Conservation (phyloP, 2,888 invertebrate genomes). For the Tortrix viridana region DNA sequence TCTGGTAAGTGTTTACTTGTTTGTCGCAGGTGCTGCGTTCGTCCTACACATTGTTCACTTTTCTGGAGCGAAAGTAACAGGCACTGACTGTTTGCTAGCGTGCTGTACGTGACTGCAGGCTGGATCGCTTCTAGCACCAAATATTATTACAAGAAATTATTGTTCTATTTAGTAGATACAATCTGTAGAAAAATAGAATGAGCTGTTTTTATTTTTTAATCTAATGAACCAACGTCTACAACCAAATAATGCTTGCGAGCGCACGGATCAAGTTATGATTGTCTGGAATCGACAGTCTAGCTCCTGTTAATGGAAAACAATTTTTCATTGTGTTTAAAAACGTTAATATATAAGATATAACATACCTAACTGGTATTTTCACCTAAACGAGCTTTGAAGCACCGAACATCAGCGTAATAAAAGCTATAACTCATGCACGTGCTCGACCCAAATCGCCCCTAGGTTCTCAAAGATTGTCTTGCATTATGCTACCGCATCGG, state of each 20-base stretch:
- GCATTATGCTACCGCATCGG: constrained; percentile 1
- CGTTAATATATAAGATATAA: too few relatives aligned
- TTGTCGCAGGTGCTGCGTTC: constrained; percentile 68
- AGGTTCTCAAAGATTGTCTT: not conserved
- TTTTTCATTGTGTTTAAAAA: too few relatives aligned
- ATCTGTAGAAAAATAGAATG: not conserved
- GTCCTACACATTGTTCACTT: constrained; percentile 71
- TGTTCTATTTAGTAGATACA: constrained; percentile 1
- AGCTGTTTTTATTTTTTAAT: not conserved
- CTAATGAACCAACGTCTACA: too few relatives aligned
- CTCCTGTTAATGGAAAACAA: too few relatives aligned
- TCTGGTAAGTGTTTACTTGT: not conserved
- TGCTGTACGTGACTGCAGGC: constrained; percentile 14
- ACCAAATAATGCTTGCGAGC: too few relatives aligned
- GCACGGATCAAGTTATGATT: too few relatives aligned
- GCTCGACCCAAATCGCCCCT: too few relatives aligned
- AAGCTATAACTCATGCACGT: too few relatives aligned
- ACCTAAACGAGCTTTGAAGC: too few relatives aligned
- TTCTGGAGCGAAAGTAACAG: constrained; percentile 57
- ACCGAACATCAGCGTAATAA: too few relatives aligned
- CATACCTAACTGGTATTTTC: too few relatives aligned
- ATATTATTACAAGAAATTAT: constrained; percentile 5
- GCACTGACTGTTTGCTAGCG: constrained; percentile 5
- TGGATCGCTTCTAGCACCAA: not conserved
- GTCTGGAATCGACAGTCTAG: too few relatives aligned